Evolutionary conservation across 2,888 invertebrate genomes (phyloP), one percentile per base, ranked within the genome.

Genomic region (Endotricha flammealis): DNA sequence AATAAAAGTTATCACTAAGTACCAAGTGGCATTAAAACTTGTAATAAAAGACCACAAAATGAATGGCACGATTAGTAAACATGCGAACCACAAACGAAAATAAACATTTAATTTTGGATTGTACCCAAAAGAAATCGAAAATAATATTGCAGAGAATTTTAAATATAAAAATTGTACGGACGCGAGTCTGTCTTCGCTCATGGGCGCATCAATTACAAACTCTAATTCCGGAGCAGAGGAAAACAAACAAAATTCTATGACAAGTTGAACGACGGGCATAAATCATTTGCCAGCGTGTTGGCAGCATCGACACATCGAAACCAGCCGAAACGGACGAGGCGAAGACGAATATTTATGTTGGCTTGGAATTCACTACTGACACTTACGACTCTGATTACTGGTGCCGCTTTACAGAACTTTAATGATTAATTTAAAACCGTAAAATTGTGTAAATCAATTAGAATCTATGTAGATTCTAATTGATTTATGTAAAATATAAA

Each of bases 111-210:
- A 32, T 22, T 32, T 10, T 32, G 32, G 24, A 25, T 12, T 17
- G 16, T 32, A 1, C 41, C 41, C 43, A 41, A 32, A 4, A 9
- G 23, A 38, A 33, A 36, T 29, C 32, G 13, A 41, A 20, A 43
- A 32, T 27, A 20, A 4, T 9, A 9, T 13, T n/a, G 12, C 10
- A 17, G 29, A 34, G 25, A 39, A 35, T 32, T 32, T 32, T 5
- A 46, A 43, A 44, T 32, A 39, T 42, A 17, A 32, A 25, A 25
- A 9, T 10, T 11, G 10, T 25, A 5, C 10, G 16, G 4, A 9
- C 8, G 8, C 20, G 11, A 7, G 16, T 16, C 25, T 33, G 17
- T 27, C 33, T 16, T 14, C 27, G 27, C 12, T 11, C 8, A 4
- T 12, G 12, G 27, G 16, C 36, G 31, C 31, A 38, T 38, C 36